A percentile compares a stretch with the other conserved stretches of the same genome.
These are phyloP conservation scores for Sericinus montela DNA, from an alignment of 2,888 invertebrate species.

Conservation along the genomic window DNA sequence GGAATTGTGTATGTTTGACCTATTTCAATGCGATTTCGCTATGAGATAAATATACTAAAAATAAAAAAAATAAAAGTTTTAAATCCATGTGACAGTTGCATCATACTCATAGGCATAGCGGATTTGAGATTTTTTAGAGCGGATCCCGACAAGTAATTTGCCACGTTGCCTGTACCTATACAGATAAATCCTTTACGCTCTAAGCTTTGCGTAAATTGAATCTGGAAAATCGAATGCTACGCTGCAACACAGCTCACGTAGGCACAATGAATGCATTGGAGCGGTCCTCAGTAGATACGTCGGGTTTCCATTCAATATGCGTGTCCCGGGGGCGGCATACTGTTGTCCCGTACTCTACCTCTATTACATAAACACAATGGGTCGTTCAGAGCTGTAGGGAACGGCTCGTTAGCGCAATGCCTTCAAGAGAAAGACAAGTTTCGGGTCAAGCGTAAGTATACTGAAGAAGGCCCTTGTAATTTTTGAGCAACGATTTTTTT, in stretches of 20 bases:
- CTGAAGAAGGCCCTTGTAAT: neutral
- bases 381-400: conserved; percentile 1
- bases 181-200: conserved; percentile 12
- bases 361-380: conserved; percentile 14
- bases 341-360: conserved; percentile 3
- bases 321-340: conserved; percentile 11
- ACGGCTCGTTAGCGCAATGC: conserved; percentile 6
- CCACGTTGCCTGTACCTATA: neutral
- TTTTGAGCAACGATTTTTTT: neutral
- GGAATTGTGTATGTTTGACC: neutral
- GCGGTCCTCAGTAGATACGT: conserved; percentile 4
- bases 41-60: neutral
- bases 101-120: neutral
- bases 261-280: conserved; percentile 15
- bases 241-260: conserved; percentile 12
- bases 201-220: conserved; percentile 14
- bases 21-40: neutral
- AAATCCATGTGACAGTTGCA: neutral
- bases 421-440: neutral
- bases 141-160: neutral
- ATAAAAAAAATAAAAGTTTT: neutral
- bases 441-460: conserved; percentile 13
- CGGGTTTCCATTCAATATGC: conserved; percentile 9
- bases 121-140: neutral
- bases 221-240: conserved; percentile 16